Base-by-base conservation (phyloP, 2,888 invertebrate genomes). In the Antitype chi region DNA sequence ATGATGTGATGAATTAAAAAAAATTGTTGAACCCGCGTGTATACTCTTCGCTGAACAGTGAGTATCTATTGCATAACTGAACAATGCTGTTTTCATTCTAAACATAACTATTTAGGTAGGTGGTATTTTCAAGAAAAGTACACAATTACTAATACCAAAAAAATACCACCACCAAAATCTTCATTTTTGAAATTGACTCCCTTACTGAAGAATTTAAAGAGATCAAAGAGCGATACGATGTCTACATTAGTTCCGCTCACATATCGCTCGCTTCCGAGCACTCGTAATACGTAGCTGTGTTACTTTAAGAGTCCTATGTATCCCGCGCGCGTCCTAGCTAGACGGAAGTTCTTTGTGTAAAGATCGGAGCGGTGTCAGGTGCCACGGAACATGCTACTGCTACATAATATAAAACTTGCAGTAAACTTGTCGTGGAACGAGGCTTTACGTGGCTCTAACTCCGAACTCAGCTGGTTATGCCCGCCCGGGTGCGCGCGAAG, bases 321-420 rank as follows among this genome's bases (percentile, higher is more conserved):
- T 74, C 76, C 77, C 75, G 73, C 74, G 76, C 82, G 82, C 78
- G 72, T 82, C 74, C 63, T 72, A 49, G 76, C 78, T 81, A 73
- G 70, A 77, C 80, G 88, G 82, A 87, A 89, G 84, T 87, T 87
- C 89, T 88, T 90, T 89, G 90, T 90, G 87, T 87, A 87, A 88
- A 85, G 86, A 87, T 85, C 85, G 78, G 81, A 86, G 86, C 83
- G 82, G 87, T 90, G 90, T 91, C 91, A 91, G 91, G 91, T 91
- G 90, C 82, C 86, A 87, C 81, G 89, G 86, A 87, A 85, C 85
- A 82, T 73, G 80, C 73, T 85, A 92, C 88, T 73, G 80, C 73
- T 85, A 92, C 88, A 90, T 91, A 90, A 92, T 91, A 91, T 87
- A 91, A 90, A 91, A 90, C 90, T 90, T 89, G 91, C 88, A 86